These are phyloP conservation scores for Apamea anceps DNA, from an alignment of 2,888 invertebrate genomes.

Conservation along the genomic window DNA sequence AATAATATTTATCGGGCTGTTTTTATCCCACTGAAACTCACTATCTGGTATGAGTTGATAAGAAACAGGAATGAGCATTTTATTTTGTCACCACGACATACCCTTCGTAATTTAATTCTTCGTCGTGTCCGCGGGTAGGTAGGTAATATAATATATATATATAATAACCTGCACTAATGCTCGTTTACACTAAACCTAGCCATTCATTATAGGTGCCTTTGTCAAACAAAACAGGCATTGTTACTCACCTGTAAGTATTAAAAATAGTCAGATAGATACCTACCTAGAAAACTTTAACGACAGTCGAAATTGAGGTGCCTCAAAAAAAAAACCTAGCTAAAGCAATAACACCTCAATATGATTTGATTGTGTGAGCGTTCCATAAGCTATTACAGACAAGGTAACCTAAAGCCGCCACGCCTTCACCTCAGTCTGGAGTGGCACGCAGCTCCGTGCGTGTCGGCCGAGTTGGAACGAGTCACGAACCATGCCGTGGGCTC, in stretches of 20 bases:
- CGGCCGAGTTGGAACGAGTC: conserved; percentile 27
- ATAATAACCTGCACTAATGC: background rate
- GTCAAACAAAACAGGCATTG: background rate
- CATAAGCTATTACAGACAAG: conserved; percentile 19
- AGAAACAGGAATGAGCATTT: background rate
- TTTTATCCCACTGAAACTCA: background rate
- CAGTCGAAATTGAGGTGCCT: background rate
- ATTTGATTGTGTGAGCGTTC: background rate
- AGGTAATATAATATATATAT: too few species aligned
- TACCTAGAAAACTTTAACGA: background rate
- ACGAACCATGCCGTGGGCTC: conserved; percentile 33
- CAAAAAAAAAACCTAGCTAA: background rate
- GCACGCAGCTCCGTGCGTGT: conserved; percentile 44
- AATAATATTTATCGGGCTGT: background rate
- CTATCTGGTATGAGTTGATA: background rate
- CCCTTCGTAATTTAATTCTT: background rate
- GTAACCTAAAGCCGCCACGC: conserved; percentile 43
- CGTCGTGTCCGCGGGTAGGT: too few species aligned
- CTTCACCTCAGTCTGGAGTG: conserved; percentile 23
- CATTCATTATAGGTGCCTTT: too few species aligned
- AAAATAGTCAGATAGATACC: background rate
- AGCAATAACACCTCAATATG: conserved; percentile 1
- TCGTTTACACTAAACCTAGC: background rate
- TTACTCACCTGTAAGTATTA: background rate
- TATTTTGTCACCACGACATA: too few species aligned